Conservation (phyloP, 2,797 vertebrate species). For the Notolepis coatsorum region DNA sequence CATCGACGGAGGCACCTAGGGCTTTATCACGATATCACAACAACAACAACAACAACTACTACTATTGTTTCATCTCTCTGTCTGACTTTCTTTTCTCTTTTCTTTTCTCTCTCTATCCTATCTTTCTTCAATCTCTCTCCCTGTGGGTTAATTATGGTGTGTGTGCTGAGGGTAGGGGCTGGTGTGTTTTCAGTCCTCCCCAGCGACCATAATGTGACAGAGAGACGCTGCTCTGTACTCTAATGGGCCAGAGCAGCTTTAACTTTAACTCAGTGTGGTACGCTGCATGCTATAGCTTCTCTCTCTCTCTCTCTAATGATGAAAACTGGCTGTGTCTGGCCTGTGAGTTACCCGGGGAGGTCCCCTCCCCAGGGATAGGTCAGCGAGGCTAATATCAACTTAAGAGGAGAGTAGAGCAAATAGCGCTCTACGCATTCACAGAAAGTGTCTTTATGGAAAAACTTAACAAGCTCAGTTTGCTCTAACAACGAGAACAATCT, state of each 20-base stretch:
- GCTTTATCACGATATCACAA: too few relatives aligned
- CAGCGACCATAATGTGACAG: conserved; percentile 70
- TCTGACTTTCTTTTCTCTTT: too few relatives aligned
- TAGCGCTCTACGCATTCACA: too few relatives aligned
- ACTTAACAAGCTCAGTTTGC: conserved; percentile 33
- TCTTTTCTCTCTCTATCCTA: conserved; percentile 23
- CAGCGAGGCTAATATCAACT: conserved; percentile 47
- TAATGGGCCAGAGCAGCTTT: conserved; percentile 65
- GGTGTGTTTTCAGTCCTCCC: conserved; percentile 67
- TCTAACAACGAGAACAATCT: conserved; percentile 16
- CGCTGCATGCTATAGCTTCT: conserved; percentile 43
- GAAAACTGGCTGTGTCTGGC: conserved; percentile 63
- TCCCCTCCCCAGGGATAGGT: conserved; percentile 34
- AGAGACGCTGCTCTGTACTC: conserved; percentile 59
- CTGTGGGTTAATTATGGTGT: conserved; percentile 75
- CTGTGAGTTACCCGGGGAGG: conserved; percentile 38
- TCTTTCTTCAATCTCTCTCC: conserved; percentile 51
- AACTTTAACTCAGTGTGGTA: conserved; percentile 57
- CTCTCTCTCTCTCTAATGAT: conserved; percentile 67
- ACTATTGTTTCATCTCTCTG: too few relatives aligned
- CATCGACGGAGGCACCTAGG: too few relatives aligned
- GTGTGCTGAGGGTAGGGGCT: conserved; percentile 54
- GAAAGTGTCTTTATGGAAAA: conserved; percentile 39
- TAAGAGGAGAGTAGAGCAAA: conserved; percentile 26
- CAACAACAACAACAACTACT: too few relatives aligned